A percentile compares a stretch with the other conserved stretches of the same genome.
Conservation (phyloP, 2,113 vertebrate species). For the Vidua chalybeata region DNA sequence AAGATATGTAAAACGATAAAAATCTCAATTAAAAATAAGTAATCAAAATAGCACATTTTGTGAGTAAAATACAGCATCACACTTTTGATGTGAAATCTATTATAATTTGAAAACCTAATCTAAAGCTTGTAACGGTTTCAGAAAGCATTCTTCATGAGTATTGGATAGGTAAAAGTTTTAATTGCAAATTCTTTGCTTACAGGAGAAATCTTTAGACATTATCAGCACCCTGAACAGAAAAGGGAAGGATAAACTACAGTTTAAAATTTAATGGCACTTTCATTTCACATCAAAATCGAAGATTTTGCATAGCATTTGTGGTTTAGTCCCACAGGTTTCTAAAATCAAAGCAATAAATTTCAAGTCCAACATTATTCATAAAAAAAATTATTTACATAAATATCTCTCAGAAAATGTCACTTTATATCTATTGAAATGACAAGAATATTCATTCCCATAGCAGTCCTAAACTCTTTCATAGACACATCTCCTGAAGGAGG, state of each 20-base stretch:
- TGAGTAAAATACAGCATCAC: not conserved
- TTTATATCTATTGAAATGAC: not conserved
- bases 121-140: not conserved
- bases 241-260: not conserved
- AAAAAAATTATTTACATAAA: not conserved
- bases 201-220: not conserved
- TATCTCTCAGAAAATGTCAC: not conserved
- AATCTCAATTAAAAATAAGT: not conserved
- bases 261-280: not conserved
- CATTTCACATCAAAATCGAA: not conserved
- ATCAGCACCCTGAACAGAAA: not conserved
- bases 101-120: not conserved
- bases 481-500: not conserved
- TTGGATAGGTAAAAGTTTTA: not conserved
- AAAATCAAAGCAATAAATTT: not conserved
- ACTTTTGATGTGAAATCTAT: not conserved
- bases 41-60: not conserved
- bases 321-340: not conserved
- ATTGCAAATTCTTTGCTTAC: not conserved
- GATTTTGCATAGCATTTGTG: not conserved
- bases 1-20: not conserved
- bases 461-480: not conserved
- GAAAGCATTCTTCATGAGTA: not conserved
- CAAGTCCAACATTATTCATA: not conserved
- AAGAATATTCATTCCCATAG: not conserved